A percentile compares a stretch with the other conserved stretches of the same genome.
Conservation (phyloP, 2,888 invertebrate genomes). For the Mythimna albipuncta region DNA sequence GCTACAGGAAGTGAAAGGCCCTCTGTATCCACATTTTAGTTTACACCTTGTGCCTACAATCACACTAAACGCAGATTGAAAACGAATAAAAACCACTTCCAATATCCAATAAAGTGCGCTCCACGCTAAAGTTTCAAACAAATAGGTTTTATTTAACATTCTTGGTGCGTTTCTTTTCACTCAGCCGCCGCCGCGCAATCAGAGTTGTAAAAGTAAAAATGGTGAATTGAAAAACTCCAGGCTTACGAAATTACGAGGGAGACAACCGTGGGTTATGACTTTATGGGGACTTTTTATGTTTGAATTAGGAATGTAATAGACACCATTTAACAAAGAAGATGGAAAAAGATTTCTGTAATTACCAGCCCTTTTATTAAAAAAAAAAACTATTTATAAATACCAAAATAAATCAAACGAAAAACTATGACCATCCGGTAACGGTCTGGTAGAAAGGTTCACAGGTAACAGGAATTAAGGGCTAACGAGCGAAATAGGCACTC, state of each 20-base stretch:
- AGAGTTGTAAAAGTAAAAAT: slow-evolving; percentile 70
- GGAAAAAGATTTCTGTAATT: too few relatives aligned
- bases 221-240: slow-evolving; percentile 59
- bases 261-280: slow-evolving; percentile 6
- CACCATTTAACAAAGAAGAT: neutral
- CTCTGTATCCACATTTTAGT: slow-evolving; percentile 22
- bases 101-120: slow-evolving; percentile 72
- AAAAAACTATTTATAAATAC: too few relatives aligned
- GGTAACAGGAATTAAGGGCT: too few relatives aligned
- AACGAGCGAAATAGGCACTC: too few relatives aligned
- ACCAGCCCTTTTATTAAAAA: too few relatives aligned
- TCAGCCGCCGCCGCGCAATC: slow-evolving; percentile 72
- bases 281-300: neutral
- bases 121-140: slow-evolving; percentile 59
- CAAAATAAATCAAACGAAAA: too few relatives aligned
- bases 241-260: slow-evolving; percentile 30
- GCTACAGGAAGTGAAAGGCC: slow-evolving; percentile 17
- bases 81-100: slow-evolving; percentile 73
- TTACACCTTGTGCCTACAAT: slow-evolving; percentile 45
- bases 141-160: slow-evolving; percentile 77
- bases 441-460: too few relatives aligned
- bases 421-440: too few relatives aligned
- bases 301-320: neutral
- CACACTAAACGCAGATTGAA: slow-evolving; percentile 72
- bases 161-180: slow-evolving; percentile 72